Base-by-base conservation (phyloP, 2,797 vertebrate species). In the Pachyuromys duprasi region DNA sequence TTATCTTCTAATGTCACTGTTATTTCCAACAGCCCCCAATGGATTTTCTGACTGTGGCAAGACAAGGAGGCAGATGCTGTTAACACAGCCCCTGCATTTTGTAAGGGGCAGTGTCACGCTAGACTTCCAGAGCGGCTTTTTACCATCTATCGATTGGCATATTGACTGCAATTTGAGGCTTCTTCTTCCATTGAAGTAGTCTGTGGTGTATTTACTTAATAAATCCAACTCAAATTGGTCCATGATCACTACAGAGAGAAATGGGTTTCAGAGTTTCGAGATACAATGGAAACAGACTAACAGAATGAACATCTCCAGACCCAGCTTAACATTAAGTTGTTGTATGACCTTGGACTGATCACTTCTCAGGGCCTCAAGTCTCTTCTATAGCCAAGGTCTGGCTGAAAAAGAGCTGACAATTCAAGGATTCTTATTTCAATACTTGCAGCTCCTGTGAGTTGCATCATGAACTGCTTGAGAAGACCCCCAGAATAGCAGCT, bases 401-500 rank as follows among this genome's bases (percentile, higher is more conserved):
- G 91, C 74, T 18, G 31, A 42, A 93, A 88, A 95, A 45, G 39
- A 86, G 63, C 62, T 8, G 1, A 49, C 55, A 53, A 45, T 69
- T 91, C 74, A 1, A 3, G 79, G 67, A 91, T 89, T 95, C 89
- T 96, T 94, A 72, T 86, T 95, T 95, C 62, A 95, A 75, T 76
- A 90, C 45, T 78, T 83, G 24, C 81, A 91, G 17, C 91, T 97
- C 72, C 86, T 26, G 0, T 2, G 81, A 76, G 83, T n/a, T 96
- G 69, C 42, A 80, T 65, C 62, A 82, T 89, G 84, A 95, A 97
- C 91, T 82, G 45, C 63, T 93, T 90, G 90, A 96, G 95, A 96
- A 93, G 20, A 78, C 8, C 97, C 92, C 95, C 74, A 80, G 97
- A 98, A 98, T 96, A 98, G 96, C 74, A 97, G 93, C 86, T 70